phyloP scores from a whole-genome alignment of 2,113 vertebrate genomes.

The Poeciliopsis turrubarensis region DNA sequence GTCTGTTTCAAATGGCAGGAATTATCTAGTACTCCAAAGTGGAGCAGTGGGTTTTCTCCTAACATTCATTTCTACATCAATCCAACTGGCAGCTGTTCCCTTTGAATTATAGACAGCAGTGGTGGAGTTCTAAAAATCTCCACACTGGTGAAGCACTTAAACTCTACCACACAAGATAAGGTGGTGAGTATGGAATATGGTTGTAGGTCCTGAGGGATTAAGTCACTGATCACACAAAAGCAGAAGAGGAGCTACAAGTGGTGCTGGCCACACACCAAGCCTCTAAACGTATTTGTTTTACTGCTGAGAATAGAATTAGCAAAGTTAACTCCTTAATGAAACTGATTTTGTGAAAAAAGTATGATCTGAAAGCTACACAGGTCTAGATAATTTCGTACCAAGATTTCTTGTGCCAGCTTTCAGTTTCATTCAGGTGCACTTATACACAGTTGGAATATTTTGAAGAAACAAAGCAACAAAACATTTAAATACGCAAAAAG shows the following conservation, averaged over 20 bases:
- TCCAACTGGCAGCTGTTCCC: conserved; percentile 59
- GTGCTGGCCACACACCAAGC: not conserved
- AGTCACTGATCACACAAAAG: conserved; percentile 15
- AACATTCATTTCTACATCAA: conserved; percentile 47
- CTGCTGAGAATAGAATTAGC: not conserved
- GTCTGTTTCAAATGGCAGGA: conserved; percentile 54
- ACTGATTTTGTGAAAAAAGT: conserved; percentile 4
- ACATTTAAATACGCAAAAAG: too few relatives aligned
- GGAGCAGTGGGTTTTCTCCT: conserved; percentile 48
- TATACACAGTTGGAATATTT: too few relatives aligned
- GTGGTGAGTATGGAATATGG: conserved; percentile 10
- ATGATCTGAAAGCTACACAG: not conserved
- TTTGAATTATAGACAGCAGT: conserved; percentile 50
- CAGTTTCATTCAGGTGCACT: too few relatives aligned
- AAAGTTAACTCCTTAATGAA: conserved; percentile 8
- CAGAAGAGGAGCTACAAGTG: not conserved
- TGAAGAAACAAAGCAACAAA: too few relatives aligned
- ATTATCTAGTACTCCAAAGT: conserved; percentile 41
- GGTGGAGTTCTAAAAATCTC: conserved; percentile 27
- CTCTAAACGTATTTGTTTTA: not conserved
- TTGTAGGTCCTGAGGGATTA: conserved; percentile 5
- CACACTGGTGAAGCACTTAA: conserved; percentile 19
- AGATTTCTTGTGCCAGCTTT: too few relatives aligned
- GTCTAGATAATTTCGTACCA: not conserved
- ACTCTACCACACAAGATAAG: conserved; percentile 37